Percentiles rank a stretch among this genome's conserved stretches.
phyloP scores from a whole-genome alignment of 2,797 vertebrate species.

The Eulemur rubriventer region DNA sequence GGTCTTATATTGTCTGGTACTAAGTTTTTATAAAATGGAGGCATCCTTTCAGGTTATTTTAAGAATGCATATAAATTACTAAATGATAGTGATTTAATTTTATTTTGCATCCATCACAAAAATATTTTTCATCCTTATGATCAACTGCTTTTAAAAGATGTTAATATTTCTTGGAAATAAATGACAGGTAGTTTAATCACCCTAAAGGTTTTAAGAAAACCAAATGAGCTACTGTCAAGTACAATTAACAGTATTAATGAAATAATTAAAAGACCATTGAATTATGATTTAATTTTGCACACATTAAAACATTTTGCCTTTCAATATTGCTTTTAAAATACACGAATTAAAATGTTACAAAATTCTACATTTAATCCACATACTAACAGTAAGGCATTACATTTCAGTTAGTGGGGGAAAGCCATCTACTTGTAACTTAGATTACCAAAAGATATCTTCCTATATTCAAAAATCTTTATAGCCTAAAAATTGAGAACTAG shows the following conservation, averaged over 20 bases:
- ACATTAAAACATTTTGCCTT: not conserved
- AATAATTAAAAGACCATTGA: not conserved
- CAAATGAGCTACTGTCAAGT: not conserved
- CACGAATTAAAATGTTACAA: not conserved
- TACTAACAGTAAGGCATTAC: not conserved
- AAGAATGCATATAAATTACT: slow-evolving; percentile 27
- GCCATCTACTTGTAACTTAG: not conserved
- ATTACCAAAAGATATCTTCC: not conserved
- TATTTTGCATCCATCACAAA: not conserved
- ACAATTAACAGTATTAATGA: not conserved
- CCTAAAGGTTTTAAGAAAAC: not conserved
- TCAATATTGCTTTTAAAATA: not conserved
- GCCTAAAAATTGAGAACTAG: slow-evolving; percentile 7
- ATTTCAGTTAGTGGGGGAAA: not conserved
- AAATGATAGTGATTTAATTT: not conserved
- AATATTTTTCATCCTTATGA: not conserved
- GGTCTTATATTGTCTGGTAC: not conserved
- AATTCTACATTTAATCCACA: not conserved
- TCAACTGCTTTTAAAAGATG: slow-evolving; percentile 15
- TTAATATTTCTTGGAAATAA: slow-evolving; percentile 8
- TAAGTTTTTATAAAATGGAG: not conserved
- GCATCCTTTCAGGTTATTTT: not conserved
- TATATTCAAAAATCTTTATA: not conserved
- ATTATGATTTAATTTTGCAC: not conserved
- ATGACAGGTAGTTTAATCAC: not conserved